These are phyloP conservation scores for Drosophila orosa DNA, from an alignment of 1,140 invertebrate genomes.

Conservation along the genomic window DNA sequence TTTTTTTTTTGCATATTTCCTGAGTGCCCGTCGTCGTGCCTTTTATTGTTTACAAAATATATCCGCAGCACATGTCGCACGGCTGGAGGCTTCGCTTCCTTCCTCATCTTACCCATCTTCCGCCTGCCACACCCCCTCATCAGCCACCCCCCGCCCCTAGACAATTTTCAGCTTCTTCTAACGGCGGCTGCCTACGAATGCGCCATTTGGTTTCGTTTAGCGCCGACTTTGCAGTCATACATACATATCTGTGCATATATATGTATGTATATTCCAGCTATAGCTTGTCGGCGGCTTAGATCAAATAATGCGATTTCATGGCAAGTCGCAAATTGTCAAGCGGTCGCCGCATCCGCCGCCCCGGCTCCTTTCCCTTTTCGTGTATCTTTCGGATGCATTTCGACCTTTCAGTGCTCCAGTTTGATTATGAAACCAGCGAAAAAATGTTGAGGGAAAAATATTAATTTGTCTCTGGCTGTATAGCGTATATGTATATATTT, in stretches of 20 bases:
- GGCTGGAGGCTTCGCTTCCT: constrained; percentile 45
- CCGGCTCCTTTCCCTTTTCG: constrained; percentile 1
- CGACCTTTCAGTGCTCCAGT: constrained; percentile 74
- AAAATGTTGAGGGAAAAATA: constrained; percentile 21
- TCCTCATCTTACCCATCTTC: constrained; percentile 26
- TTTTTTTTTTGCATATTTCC: constrained; percentile 38
- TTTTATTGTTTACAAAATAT: constrained; percentile 68
- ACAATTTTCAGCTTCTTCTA: constrained; percentile 12
- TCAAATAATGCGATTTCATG: constrained; percentile 83
- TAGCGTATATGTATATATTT: constrained; percentile 48
- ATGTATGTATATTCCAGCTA: neutral
- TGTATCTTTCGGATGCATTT: constrained; percentile 51
- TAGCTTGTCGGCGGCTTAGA: constrained; percentile 70
- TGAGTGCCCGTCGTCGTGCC: constrained; percentile 18
- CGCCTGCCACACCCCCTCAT: constrained; percentile 11
- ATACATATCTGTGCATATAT: neutral
- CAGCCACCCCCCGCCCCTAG: neutral
- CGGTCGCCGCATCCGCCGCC: constrained; percentile 60
- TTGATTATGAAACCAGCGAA: constrained; percentile 63
- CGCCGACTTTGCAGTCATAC: constrained; percentile 15
- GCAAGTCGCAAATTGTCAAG: constrained; percentile 82
- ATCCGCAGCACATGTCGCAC: constrained; percentile 79
- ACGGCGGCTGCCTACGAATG: constrained; percentile 47
- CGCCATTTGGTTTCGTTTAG: constrained; percentile 83
- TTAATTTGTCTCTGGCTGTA: constrained; percentile 45